A percentile compares a stretch with the other conserved stretches of the same genome.
Conservation (phyloP, 2,888 invertebrate species). For the Tenthredo livida region DNA sequence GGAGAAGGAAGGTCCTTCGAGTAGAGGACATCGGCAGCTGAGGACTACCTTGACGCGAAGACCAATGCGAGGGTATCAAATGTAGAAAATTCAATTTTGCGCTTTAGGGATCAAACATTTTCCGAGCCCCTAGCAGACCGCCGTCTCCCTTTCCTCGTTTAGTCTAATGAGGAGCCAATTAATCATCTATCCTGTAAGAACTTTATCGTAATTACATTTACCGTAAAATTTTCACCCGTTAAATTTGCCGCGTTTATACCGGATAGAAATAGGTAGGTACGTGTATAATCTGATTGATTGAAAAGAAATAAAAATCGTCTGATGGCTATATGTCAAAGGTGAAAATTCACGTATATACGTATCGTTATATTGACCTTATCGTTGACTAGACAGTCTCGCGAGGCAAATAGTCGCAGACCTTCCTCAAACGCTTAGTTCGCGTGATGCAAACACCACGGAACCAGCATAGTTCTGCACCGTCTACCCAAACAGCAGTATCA, state of each 20-base stretch:
- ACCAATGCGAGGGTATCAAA: conserved; percentile 42
- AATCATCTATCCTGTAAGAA: conserved; percentile 45
- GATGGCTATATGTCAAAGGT: neutral
- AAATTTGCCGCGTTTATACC: neutral
- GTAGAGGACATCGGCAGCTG: neutral
- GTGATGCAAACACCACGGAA: conserved; percentile 32
- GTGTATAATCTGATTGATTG: conserved; percentile 5
- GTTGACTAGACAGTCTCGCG: neutral
- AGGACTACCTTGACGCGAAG: conserved; percentile 20
- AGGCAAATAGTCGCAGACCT: neutral
- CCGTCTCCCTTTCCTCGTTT: conserved; percentile 30
- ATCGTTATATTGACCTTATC: conserved; percentile 8
- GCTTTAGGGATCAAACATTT: conserved; percentile 55
- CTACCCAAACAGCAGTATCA: conserved; percentile 36
- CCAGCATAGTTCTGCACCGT: neutral
- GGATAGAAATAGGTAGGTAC: neutral
- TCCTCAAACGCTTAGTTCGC: conserved; percentile 31
- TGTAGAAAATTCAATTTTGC: conserved; percentile 54
- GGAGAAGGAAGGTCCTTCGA: conserved; percentile 16
- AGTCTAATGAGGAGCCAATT: conserved; percentile 49
- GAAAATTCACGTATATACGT: neutral
- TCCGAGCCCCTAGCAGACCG: neutral
- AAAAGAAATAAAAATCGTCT: neutral
- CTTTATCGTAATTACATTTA: conserved; percentile 41
- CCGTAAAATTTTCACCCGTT: conserved; percentile 15